Evolutionary conservation across 2,797 vertebrate species (phyloP), one percentile per base, ranked within the genome.

Genomic region (Kryptopterus vitreolus): DNA sequence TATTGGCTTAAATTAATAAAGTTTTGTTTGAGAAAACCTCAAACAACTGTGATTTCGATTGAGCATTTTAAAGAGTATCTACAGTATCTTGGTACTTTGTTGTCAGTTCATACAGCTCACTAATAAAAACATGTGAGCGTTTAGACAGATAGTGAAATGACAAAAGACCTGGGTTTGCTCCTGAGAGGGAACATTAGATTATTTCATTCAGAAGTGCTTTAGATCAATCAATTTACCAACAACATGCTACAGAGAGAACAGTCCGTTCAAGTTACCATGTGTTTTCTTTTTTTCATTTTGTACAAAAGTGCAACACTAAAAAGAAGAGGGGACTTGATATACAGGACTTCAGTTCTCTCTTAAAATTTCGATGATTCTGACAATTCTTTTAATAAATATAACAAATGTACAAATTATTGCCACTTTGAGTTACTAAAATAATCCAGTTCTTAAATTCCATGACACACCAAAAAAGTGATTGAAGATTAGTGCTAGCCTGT

Each of bases 101-200:
- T 85, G 78, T 79, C 81, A 78, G 72, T 85, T 88, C 79, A 88
- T 76, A 85, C 82, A 85, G 81, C 81, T 86, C 38, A 81, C 53
- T 72, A 62, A 57, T 72, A 80, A 77, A 52, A 73, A 72, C 77
- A 57, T 20, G 52, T 13, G 29, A 35, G 77, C 61, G 46, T 80
- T 84, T 53, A 71, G 62, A 71, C 75, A 76, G 52, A 77, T 81
- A 76, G 58, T 83, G 74, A 87, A 88, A 87, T 82, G 78, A 78
- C 83, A 86, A 87, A 89, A 89, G 58, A 85, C 87, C 80, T 81
- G 11, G 66, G 50, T 84, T 87, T 84, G 59, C 85, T 85, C 81
- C 83, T 76, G 82, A 83, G 81, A 85, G 83, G 77, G 62, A 86
- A 85, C 71, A 84, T 75, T 48, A 61, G 22, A 78, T 83, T 52